phyloP scores from a whole-genome alignment of 1,140 invertebrate species.

The Musca vetustissima region DNA sequence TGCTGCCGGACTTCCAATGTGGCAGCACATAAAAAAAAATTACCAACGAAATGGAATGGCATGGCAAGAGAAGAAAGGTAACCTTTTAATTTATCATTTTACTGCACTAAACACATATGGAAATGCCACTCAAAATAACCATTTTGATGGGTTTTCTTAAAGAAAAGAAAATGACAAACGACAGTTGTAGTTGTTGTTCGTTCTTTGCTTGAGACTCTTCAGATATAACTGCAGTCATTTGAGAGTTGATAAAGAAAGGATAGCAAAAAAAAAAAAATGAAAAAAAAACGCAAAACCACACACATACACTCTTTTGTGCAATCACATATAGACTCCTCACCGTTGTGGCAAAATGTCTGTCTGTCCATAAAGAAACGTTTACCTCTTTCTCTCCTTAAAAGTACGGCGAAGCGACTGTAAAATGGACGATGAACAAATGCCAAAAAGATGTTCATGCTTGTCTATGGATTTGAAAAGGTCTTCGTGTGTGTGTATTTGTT shows the following conservation, averaged over 20 bases:
- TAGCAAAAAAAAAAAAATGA: background rate
- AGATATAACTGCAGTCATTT: constrained; percentile 18
- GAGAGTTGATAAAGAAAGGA: background rate
- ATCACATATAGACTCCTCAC: too few relatives aligned
- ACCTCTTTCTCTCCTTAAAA: too few relatives aligned
- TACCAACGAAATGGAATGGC: too few relatives aligned
- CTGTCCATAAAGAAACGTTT: too few relatives aligned
- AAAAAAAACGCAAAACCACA: background rate
- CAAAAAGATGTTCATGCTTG: too few relatives aligned
- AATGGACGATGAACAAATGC: too few relatives aligned
- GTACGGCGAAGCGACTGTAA: too few relatives aligned
- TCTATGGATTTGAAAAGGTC: background rate
- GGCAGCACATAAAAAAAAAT: too few relatives aligned
- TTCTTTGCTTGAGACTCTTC: too few relatives aligned
- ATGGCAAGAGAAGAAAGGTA: background rate
- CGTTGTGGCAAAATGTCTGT: too few relatives aligned
- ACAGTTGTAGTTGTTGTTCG: constrained; percentile 9
- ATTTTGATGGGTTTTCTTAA: constrained; percentile 1
- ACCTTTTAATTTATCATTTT: constrained; percentile 22
- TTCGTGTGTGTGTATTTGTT: background rate
- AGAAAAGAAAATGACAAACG: constrained; percentile 18
- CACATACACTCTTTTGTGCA: too few relatives aligned
- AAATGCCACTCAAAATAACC: constrained; percentile 22
- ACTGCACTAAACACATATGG: constrained; percentile 18
- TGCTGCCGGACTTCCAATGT: too few relatives aligned